A percentile compares a stretch with the other conserved stretches of the same genome.
Conservation (phyloP, 2,113 vertebrate species). For the Clarias magur region DNA sequence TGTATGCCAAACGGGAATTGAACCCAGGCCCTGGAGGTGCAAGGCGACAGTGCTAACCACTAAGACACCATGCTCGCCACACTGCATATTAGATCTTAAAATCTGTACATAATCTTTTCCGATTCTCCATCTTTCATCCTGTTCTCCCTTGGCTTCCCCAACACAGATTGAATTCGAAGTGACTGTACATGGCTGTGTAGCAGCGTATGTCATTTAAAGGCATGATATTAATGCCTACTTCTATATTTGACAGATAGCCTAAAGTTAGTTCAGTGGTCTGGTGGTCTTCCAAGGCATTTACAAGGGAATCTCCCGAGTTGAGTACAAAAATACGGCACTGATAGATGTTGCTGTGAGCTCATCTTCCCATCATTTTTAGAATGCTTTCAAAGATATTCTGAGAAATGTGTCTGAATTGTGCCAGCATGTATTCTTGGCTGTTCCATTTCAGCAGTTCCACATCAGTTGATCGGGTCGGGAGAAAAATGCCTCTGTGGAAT, state of each 20-base stretch:
- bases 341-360: slow-evolving; percentile 3
- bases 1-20: too few relatives aligned
- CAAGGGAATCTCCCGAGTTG: slow-evolving; percentile 10
- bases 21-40: too few relatives aligned
- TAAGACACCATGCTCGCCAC: neutral
- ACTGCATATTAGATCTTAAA: neutral
- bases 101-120: neutral
- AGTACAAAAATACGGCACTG: neutral
- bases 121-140: neutral
- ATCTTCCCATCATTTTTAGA: neutral
- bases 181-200: neutral
- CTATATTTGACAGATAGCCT: slow-evolving; percentile 28
- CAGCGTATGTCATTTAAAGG: slow-evolving; percentile 8
- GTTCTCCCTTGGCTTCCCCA: neutral
- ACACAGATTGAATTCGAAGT: neutral
- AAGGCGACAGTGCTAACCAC: too few relatives aligned
- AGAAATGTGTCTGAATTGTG: neutral
- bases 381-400: neutral
- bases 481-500: slow-evolving; percentile 9
- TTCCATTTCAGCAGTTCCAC: neutral
- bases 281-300: slow-evolving; percentile 32
- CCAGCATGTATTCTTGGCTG: neutral
- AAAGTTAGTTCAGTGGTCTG: slow-evolving; percentile 18
- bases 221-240: slow-evolving; percentile 1
- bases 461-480: neutral